Base-by-base conservation (phyloP, 2,113 vertebrate species). In the Larimichthys crocea region DNA sequence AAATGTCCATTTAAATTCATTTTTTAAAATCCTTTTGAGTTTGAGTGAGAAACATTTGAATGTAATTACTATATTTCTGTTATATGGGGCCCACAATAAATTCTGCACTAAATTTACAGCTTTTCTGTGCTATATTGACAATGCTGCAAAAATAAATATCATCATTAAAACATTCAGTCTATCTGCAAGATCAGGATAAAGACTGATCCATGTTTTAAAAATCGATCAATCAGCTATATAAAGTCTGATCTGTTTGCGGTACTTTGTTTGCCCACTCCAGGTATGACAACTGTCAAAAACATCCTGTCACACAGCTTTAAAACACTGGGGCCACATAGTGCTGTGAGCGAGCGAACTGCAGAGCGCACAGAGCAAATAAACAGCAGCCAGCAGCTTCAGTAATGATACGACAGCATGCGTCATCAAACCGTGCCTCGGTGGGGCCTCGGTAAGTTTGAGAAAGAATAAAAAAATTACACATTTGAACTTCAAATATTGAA, bases 341-440 rank as follows among this genome's bases (percentile, higher is more conserved):
- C 57, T 42, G 56, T 24, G 64, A 82, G 61, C 16, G 24, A 61
- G 48, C 61, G 55, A 81, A 74, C 55, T 76, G 82, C 73, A 42
- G 79, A 83, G 56, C 5, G 0, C 49, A 4, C 24, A 85, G 59
- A 84, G 85, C 69, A 79, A 87, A 90, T 76, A 85, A 63, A 76
- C 71, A 83, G 35, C 63, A 74, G 60, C 31, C 50, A 17, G 53
- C 65, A 55, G 20, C 57, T 79, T 74, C 24, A 61, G 15, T 83
- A 40, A 82, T 75, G 64, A 76, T 42, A 74, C 52, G 69, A 76
- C 59, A 24, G 74, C 65, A 69, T 50, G 63, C 10, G 19, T 69
- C 64, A 69, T 74, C 57, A 61, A 79, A 76, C 22, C 49, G 20
- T 42, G 3, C 5, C 2, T 26, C 26, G 46, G 62, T 22, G 24